Evolutionary conservation across 2,888 invertebrate genomes (phyloP), one percentile per base, ranked within the genome.

Genomic region (Agrochola macilenta): DNA sequence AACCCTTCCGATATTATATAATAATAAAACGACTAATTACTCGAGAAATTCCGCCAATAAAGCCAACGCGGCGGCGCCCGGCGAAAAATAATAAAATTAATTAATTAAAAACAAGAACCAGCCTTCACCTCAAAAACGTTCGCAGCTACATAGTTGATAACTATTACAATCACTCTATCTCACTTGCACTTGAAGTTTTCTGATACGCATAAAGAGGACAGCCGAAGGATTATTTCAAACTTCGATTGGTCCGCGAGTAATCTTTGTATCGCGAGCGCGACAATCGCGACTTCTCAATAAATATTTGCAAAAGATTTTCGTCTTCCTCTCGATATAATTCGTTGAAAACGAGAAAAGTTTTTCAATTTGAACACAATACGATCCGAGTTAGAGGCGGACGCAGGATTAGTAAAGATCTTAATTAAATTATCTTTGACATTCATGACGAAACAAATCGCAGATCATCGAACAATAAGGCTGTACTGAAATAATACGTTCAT

Each of bases 11-110:
- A 96, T 96, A 96, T 96, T 96, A 96, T 95, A 96, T 95, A 95
- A 97, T 95, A 97, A 97, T 97, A 97, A 97, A 97, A 97, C 89
- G 95, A 95, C 95, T 97, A 96, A 97, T 97, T 96, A 95, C 95
- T 94, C 93, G 93, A 94, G 93, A 94, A 93, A 94, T 95, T 95
- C 94, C 92, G 92, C 95, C 96, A 94, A 95, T 97, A 96, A 96
- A 94, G 95, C 93, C 96, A 96, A 96, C 93, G 95, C 93, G 95
- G 91, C 86, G 88, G 85, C 88, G 89, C 77, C 90, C 85, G 89
- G 86, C 90, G 93, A 92, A 94, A 95, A 96, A 96, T 96, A 95
- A 96, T 96, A 96, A 96, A 96, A 96, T 95, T 95, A 96, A 97
- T 96, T 96, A 96, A 97, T 96, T 96, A 95, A 96, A 96, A 97